Percentiles rank a stretch among this genome's conserved stretches.
Conservation (phyloP, 1,140 invertebrate species). For the Coboldia fuscipes region DNA sequence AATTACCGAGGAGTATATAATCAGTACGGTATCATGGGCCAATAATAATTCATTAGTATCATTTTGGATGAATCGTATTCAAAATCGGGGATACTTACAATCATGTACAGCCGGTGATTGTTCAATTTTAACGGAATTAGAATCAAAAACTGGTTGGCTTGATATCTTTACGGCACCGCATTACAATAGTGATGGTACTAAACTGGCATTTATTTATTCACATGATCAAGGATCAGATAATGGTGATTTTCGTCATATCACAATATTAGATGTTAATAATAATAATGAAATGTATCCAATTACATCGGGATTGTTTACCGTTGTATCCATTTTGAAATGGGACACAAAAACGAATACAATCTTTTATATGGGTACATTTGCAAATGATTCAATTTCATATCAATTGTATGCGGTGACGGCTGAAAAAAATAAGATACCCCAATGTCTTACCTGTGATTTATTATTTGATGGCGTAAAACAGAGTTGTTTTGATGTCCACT, state of each 20-base stretch:
- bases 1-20: conserved; percentile 14
- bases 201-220: conserved; percentile 37
- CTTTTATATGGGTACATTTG: conserved; percentile 38
- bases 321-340: conserved; percentile 59
- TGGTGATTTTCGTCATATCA: conserved; percentile 43
- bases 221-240: conserved; percentile 24
- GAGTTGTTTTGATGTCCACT: conserved; percentile 15
- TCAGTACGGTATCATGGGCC: conserved; percentile 40
- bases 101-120: conserved; percentile 11
- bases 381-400: conserved; percentile 28
- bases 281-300: conserved; percentile 12
- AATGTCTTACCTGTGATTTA: conserved; percentile 31
- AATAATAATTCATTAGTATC: conserved; percentile 37
- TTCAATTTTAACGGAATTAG: conserved; percentile 1
- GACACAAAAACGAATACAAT: conserved; percentile 39
- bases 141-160: conserved; percentile 41
- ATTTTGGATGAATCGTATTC: conserved; percentile 73
- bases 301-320: conserved; percentile 53
- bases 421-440: conserved; percentile 15
- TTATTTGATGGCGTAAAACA: conserved; percentile 9
- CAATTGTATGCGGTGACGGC: conserved; percentile 31
- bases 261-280: conserved; percentile 23
- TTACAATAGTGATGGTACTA: conserved; percentile 30
- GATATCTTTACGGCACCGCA: conserved; percentile 34
- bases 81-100: conserved; percentile 34